Evolutionary conservation across 2,113 vertebrate species (phyloP).

Genomic region (Butorides virescens): DNA sequence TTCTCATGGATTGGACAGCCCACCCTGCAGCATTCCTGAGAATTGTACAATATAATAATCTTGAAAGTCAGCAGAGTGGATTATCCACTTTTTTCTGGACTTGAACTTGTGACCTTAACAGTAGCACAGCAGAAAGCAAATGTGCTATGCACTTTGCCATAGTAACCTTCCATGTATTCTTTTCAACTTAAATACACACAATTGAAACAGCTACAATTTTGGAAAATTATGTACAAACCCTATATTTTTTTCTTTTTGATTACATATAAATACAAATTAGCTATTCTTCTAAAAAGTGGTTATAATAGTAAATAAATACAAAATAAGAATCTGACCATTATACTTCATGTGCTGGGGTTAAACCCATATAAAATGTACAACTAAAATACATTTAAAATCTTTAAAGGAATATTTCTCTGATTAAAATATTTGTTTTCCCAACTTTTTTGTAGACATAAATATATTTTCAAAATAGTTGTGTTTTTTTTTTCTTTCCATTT

Average conservation of each 20-base stretch:
- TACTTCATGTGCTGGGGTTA: slow-evolving; percentile 99
- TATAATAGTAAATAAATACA: slow-evolving; percentile 99
- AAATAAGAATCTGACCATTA: slow-evolving; percentile 99
- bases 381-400: slow-evolving; percentile 97
- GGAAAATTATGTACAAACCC: slow-evolving; percentile 88
- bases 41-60: slow-evolving; percentile 85
- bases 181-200: slow-evolving; percentile 85
- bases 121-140: slow-evolving; percentile 84
- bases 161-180: slow-evolving; percentile 80
- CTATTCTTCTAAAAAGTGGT: slow-evolving; percentile 99
- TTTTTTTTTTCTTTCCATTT: slow-evolving; percentile 85
- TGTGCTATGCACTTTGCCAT: slow-evolving; percentile 80
- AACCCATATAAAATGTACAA: slow-evolving; percentile 99
- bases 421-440: slow-evolving; percentile 99
- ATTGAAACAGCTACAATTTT: slow-evolving; percentile 79
- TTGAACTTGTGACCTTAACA: slow-evolving; percentile 86
- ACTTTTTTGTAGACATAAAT: slow-evolving; percentile 97
- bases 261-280: slow-evolving; percentile 99
- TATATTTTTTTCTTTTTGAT: slow-evolving; percentile 89
- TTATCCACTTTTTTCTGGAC: slow-evolving; percentile 81
- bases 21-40: slow-evolving; percentile 84
- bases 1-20: slow-evolving; percentile 78
- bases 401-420: slow-evolving; percentile 97
- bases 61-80: slow-evolving; percentile 85
- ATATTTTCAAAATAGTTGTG: slow-evolving; percentile 97